Conservation (phyloP, 2,888 invertebrate genomes). For the Ferrisia virgata region DNA sequence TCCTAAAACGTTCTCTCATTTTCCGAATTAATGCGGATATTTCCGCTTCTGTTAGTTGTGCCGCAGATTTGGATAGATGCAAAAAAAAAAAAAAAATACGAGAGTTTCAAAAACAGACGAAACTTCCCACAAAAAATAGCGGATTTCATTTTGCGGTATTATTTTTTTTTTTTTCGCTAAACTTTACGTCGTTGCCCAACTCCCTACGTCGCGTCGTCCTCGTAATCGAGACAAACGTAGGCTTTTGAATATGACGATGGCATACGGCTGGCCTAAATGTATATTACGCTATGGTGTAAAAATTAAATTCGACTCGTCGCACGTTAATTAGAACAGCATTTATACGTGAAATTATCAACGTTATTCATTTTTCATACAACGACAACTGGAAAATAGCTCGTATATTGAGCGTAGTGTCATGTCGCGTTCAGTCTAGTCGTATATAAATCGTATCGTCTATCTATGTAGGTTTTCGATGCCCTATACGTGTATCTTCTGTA, state of each 20-base stretch:
- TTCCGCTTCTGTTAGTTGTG: neutral
- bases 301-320: neutral
- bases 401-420: neutral
- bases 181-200: no score
- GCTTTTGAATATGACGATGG: neutral
- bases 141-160: neutral
- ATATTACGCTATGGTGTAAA: neutral
- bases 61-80: neutral
- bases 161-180: no score
- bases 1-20: constrained; percentile 6
- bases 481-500: no score
- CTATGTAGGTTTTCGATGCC: no score
- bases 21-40: constrained; percentile 4
- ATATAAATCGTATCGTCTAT: no score
- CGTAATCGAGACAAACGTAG: neutral
- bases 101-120: constrained; percentile 1
- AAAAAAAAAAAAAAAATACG: neutral
- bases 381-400: neutral
- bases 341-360: neutral
- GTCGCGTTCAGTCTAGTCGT: no score
- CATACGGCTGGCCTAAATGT: neutral
- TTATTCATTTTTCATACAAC: neutral
- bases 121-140: neutral
- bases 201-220: neutral
- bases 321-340: neutral